Conservation (phyloP, 30 jellyfish, hydroid and myxozoan species). For the Chrysaora quinquecirrha region DNA sequence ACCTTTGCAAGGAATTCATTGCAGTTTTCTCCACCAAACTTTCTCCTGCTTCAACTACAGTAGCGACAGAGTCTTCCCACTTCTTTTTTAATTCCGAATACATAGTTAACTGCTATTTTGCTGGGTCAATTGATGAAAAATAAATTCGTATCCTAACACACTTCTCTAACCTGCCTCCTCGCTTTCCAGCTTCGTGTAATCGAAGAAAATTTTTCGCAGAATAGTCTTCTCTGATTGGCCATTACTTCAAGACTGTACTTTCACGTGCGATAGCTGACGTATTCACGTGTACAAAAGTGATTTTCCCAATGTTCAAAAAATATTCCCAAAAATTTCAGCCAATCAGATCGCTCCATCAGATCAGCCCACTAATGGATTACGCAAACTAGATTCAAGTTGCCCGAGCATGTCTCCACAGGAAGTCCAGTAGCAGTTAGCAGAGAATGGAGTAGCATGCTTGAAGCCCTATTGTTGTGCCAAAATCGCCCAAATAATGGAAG, state of each 20-base stretch:
- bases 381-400: constrained; percentile 10
- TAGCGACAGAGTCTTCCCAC: constrained; percentile 15
- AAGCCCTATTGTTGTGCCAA: no score
- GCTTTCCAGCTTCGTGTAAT: neutral
- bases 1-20: neutral
- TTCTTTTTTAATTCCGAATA: constrained; percentile 23
- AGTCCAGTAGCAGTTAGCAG: no score
- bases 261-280: constrained; percentile 31
- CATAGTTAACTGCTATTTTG: neutral
- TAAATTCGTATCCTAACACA: no score
- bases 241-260: neutral
- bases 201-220: neutral
- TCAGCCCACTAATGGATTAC: constrained; percentile 52
- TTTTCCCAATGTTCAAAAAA: constrained; percentile 39
- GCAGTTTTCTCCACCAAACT: neutral
- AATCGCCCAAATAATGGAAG: no score
- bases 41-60: constrained; percentile 7
- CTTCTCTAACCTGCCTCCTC: no score
- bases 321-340: constrained; percentile 5
- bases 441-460: no score
- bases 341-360: neutral
- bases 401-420: constrained; percentile 6
- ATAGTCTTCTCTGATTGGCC: constrained; percentile 42
- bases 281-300: constrained; percentile 44
- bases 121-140: neutral